Conservation (phyloP, 1,140 invertebrate species). For the Drosophila watanabei region DNA sequence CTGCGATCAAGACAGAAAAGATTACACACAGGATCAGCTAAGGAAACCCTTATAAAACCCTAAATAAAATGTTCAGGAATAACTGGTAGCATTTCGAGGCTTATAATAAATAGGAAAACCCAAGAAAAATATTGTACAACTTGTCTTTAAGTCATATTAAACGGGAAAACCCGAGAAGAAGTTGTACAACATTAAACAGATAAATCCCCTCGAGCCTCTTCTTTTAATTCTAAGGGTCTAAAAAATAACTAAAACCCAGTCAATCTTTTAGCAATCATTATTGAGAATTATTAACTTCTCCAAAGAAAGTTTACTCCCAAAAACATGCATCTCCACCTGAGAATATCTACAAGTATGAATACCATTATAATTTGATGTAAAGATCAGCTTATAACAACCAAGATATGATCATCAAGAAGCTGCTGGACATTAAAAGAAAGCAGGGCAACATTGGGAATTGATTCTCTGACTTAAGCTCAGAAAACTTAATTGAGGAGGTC, state of each 20-base stretch:
- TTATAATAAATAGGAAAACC: not conserved
- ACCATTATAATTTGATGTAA: slow-evolving; percentile 1
- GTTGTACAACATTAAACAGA: not conserved
- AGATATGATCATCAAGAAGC: slow-evolving; percentile 1
- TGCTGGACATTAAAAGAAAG: slow-evolving; percentile 15
- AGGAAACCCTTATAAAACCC: not conserved
- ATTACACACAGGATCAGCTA: slow-evolving; percentile 1
- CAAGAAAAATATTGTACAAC: not conserved
- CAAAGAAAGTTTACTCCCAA: not conserved
- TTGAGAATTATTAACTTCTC: not conserved
- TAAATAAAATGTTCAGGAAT: not conserved
- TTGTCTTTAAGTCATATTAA: not conserved
- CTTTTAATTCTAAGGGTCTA: not conserved
- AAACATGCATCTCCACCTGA: not conserved
- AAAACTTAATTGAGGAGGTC: not conserved
- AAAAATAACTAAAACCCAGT: not conserved
- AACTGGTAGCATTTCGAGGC: not conserved
- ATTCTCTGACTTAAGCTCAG: not conserved
- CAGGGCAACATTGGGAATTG: slow-evolving; percentile 2
- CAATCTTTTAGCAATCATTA: not conserved
- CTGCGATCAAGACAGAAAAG: not conserved
- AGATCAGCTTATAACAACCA: not conserved
- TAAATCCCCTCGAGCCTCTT: not conserved
- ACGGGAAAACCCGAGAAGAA: not conserved
- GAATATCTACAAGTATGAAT: not conserved